Conservation (phyloP, 2,113 vertebrate genomes). For the Cyanoliseus patagonus region DNA sequence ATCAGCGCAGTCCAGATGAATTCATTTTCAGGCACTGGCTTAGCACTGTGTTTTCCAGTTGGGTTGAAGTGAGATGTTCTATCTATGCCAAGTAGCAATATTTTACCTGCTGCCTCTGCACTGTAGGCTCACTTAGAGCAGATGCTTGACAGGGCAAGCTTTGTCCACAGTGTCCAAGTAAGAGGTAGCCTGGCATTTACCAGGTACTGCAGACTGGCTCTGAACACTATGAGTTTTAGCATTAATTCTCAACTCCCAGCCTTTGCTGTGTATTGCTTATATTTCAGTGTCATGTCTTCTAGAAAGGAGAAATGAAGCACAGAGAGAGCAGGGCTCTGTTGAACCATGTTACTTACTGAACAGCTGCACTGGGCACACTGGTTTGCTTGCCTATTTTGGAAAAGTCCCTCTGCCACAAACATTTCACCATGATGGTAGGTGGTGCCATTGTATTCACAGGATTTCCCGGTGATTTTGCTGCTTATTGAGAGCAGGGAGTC, state of each 20-base stretch:
- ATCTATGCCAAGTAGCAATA: not conserved
- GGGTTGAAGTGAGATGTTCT: not conserved
- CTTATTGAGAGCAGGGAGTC: slow-evolving; percentile 71
- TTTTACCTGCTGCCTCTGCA: slow-evolving; percentile 14
- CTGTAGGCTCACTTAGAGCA: not conserved
- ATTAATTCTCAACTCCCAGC: not conserved
- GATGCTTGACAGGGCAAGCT: not conserved
- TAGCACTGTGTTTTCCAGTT: not conserved
- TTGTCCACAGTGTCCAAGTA: not conserved
- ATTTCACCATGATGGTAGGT: slow-evolving; percentile 80
- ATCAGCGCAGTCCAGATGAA: not conserved
- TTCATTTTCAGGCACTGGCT: not conserved
- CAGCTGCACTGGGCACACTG: slow-evolving; percentile 84
- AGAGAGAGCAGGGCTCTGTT: not conserved
- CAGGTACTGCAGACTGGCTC: not conserved
- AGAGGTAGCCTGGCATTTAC: not conserved
- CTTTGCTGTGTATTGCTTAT: not conserved
- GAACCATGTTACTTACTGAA: slow-evolving; percentile 73
- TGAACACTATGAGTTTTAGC: not conserved
- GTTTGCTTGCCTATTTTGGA: slow-evolving; percentile 80
- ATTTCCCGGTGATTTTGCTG: slow-evolving; percentile 75
- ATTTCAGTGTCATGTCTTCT: not conserved
- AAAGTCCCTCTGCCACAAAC: slow-evolving; percentile 80
- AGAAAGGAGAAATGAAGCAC: not conserved
- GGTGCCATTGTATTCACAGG: slow-evolving; percentile 80